phyloP scores from a whole-genome alignment of 2,113 vertebrate species.

The Sinocyclocheilus anshuiensis region DNA sequence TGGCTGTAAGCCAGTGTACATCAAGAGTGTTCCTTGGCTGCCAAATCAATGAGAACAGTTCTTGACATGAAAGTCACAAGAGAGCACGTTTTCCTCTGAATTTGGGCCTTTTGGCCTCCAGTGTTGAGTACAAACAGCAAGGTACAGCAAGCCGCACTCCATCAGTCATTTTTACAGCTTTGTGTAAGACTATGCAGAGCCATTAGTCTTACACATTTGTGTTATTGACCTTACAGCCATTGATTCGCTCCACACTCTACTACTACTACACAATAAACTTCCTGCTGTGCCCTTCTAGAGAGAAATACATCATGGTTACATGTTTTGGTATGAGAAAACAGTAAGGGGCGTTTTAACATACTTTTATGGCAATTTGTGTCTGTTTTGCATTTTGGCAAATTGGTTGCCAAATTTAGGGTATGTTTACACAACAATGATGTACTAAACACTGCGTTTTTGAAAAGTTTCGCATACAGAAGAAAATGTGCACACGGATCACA shows the following conservation, averaged over 20 bases:
- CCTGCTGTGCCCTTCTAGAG: neutral
- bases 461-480: too few species aligned
- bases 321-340: neutral
- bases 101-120: neutral
- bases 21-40: neutral
- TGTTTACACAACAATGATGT: too few species aligned
- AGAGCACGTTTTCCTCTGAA: neutral
- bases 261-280: neutral
- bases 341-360: neutral
- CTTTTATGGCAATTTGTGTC: neutral
- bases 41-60: neutral
- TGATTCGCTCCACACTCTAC: neutral
- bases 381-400: neutral
- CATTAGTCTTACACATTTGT: neutral
- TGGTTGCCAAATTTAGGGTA: too few species aligned
- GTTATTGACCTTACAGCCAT: neutral
- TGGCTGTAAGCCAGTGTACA: neutral
- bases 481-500: too few species aligned
- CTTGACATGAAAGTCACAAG: neutral
- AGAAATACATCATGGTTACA: neutral
- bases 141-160: neutral
- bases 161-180: slow-evolving; percentile 30
- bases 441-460: too few species aligned
- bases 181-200: neutral
- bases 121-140: neutral